Conservation (phyloP, 2,113 vertebrate genomes). For the Bos indicus region DNA sequence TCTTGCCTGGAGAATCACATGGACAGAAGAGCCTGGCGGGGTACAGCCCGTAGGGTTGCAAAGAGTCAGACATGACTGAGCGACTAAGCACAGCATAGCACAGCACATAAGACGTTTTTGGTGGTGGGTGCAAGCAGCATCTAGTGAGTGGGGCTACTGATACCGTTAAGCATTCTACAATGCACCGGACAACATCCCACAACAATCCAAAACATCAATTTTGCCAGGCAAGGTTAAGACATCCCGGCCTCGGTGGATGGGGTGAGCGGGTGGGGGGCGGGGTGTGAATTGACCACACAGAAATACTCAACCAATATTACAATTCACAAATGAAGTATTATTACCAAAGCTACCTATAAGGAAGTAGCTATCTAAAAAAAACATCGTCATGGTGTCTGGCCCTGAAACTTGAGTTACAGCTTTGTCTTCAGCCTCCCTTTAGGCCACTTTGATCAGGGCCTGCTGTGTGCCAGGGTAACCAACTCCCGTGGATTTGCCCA, state of each 20-base stretch:
- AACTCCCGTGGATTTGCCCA: not conserved
- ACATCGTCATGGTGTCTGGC: not conserved
- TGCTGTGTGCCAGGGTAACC: not conserved
- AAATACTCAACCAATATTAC: not conserved
- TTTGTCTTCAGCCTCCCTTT: not conserved
- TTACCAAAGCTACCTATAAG: not conserved
- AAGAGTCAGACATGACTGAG: not conserved
- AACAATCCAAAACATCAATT: not conserved
- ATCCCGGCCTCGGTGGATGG: not conserved
- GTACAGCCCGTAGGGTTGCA: rapidly evolving
- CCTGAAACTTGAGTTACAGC: not conserved
- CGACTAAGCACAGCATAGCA: not conserved
- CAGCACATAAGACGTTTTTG: not conserved
- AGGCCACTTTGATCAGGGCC: not conserved
- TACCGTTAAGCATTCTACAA: not conserved
- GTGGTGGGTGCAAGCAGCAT: not conserved
- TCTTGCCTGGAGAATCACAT: not conserved
- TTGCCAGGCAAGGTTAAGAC: not conserved
- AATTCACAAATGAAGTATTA: not conserved
- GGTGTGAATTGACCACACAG: not conserved
- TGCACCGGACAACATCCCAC: not conserved
- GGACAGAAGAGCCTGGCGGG: not conserved
- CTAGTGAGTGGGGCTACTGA: no score
- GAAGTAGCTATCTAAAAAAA: not conserved
- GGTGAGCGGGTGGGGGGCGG: rapidly evolving